phyloP scores from a whole-genome alignment of 2,797 vertebrate species.

The Hylomyscus alleni region DNA sequence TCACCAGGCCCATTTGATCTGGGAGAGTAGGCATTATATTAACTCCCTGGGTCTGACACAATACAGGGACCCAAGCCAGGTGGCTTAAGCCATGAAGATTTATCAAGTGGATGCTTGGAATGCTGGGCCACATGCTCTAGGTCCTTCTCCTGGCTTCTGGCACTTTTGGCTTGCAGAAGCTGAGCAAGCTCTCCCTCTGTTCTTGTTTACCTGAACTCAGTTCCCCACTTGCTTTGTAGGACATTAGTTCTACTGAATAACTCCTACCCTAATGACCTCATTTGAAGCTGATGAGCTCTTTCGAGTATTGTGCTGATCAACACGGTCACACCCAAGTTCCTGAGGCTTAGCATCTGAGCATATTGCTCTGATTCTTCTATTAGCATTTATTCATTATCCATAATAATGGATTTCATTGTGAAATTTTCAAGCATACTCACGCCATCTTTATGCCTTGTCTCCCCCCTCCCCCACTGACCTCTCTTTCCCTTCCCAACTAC shows the following conservation, averaged over 20 bases:
- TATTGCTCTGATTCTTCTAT: not conserved
- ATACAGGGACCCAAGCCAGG: not conserved
- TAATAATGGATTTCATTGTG: not conserved
- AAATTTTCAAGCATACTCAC: not conserved
- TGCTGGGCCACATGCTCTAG: not conserved
- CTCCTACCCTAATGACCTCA: not conserved
- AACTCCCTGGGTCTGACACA: not conserved
- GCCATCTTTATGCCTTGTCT: not conserved
- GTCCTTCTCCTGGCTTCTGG: not conserved
- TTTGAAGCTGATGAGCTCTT: not conserved
- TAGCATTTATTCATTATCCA: not conserved
- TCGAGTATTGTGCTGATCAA: not conserved
- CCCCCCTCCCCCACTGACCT: not conserved
- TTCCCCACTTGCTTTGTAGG: not conserved
- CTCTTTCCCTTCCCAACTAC: not conserved
- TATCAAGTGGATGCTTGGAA: not conserved
- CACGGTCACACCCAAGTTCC: not conserved
- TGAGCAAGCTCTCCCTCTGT: not conserved
- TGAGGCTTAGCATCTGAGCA: not conserved
- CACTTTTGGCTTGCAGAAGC: not conserved
- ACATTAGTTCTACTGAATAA: not conserved
- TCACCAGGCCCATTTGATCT: rapidly evolving
- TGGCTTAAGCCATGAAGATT: not conserved
- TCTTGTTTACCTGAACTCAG: not conserved
- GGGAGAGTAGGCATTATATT: not conserved